A percentile compares a stretch with the other conserved stretches of the same genome.
Evolutionary conservation across 1,140 invertebrate genomes (phyloP).

Genomic region (Aphelinus atriplicis): DNA sequence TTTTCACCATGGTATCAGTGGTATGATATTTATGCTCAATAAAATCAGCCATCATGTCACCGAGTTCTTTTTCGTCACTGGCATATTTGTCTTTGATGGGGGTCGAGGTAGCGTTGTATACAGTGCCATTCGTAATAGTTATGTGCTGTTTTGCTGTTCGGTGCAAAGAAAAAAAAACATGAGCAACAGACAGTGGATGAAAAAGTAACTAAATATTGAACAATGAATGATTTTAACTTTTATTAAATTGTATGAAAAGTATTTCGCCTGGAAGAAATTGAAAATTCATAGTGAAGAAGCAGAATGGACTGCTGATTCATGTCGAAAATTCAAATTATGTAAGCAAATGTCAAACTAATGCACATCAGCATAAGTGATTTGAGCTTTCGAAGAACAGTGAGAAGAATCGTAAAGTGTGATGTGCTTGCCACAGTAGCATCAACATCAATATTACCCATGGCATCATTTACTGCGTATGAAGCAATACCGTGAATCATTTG

Average conservation of each 20-base stretch:
- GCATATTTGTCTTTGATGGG: slow-evolving; percentile 66
- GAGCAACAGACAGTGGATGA: slow-evolving; percentile 28
- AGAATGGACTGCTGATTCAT: neutral
- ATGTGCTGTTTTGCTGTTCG: slow-evolving; percentile 64
- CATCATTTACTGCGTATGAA: slow-evolving; percentile 31
- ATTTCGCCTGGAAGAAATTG: too few relatives aligned
- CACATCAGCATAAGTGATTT: slow-evolving; percentile 21
- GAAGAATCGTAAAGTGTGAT: slow-evolving; percentile 22
- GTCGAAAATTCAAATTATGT: neutral
- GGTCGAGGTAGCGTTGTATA: slow-evolving; percentile 65
- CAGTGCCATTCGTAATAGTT: slow-evolving; percentile 65
- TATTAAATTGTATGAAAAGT: neutral
- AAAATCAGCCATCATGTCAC: slow-evolving; percentile 63
- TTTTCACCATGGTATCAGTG: slow-evolving; percentile 60
- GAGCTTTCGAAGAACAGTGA: slow-evolving; percentile 33
- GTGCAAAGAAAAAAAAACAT: slow-evolving; percentile 52
- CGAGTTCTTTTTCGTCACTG: slow-evolving; percentile 64
- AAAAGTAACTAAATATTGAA: slow-evolving; percentile 4
- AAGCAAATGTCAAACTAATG: slow-evolving; percentile 25
- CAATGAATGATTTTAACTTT: neutral
- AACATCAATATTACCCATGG: slow-evolving; percentile 14
- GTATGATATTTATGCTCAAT: slow-evolving; percentile 60
- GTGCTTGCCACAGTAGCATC: slow-evolving; percentile 29
- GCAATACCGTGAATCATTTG: slow-evolving; percentile 34
- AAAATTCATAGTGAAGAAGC: too few relatives aligned